Evolutionary conservation across 2,888 invertebrate genomes (phyloP).

Genomic region (Poecilus cupreus): DNA sequence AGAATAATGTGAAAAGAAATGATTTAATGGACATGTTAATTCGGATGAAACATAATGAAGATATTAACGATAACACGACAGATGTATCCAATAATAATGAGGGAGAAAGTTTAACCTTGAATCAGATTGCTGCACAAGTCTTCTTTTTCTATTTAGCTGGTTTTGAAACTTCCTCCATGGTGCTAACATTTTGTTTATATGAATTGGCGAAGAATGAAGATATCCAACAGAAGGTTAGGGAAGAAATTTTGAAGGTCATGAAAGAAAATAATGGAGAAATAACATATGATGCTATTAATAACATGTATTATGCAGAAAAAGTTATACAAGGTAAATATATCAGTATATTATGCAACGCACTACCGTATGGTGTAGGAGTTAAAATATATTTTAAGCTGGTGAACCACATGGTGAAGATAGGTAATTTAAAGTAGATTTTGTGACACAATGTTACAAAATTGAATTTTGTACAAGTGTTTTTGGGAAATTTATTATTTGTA

Average conservation of each 20-base stretch:
- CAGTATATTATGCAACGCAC: too few relatives aligned
- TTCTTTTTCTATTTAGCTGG: constrained; percentile 75
- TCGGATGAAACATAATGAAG: constrained; percentile 63
- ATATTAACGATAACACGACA: constrained; percentile 40
- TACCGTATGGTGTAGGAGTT: too few relatives aligned
- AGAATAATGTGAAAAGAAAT: constrained; percentile 72
- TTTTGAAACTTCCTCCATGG: constrained; percentile 73
- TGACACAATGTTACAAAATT: too few relatives aligned
- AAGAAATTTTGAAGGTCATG: constrained; percentile 71
- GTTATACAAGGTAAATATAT: constrained; percentile 67
- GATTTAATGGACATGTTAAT: constrained; percentile 75
- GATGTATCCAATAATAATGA: neutral
- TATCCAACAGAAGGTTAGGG: constrained; percentile 71
- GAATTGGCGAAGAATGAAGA: constrained; percentile 73
- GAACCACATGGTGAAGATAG: too few relatives aligned
- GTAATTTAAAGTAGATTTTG: too few relatives aligned
- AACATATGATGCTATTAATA: constrained; percentile 72
- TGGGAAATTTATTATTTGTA: too few relatives aligned
- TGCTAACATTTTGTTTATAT: constrained; percentile 73
- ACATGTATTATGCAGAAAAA: constrained; percentile 73
- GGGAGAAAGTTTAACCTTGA: constrained; percentile 68
- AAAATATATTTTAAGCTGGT: too few relatives aligned
- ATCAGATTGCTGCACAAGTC: constrained; percentile 74
- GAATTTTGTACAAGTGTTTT: too few relatives aligned
- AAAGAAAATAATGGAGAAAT: constrained; percentile 69